Conservation (phyloP, 2,888 invertebrate genomes). For the Loripinus fragilis region DNA sequence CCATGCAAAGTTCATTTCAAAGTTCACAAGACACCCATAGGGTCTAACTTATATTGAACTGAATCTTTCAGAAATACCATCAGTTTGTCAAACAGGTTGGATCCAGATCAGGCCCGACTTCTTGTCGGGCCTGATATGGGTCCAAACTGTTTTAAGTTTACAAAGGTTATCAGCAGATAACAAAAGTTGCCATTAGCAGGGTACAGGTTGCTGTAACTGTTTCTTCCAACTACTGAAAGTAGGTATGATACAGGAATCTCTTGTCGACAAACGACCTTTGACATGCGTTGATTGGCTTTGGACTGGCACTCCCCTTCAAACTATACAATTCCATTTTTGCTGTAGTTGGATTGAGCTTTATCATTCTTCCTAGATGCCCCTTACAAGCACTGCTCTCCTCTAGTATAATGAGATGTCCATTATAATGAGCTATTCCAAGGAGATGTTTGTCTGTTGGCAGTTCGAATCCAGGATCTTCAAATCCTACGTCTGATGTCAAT, state of each 20-base stretch:
- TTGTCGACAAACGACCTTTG: slow-evolving; percentile 58
- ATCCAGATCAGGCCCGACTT: no score
- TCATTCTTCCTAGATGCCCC: slow-evolving; percentile 38
- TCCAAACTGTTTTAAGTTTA: no score
- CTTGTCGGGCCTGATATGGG: no score
- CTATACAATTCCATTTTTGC: slow-evolving; percentile 36
- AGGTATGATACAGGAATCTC: slow-evolving; percentile 64
- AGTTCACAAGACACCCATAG: no score
- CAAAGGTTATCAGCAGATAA: no score
- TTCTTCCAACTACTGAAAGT: slow-evolving; percentile 64
- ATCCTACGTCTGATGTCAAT: slow-evolving; percentile 32
- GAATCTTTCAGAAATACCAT: no score
- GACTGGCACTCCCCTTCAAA: slow-evolving; percentile 43
- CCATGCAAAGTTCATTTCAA: no score
- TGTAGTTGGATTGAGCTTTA: slow-evolving; percentile 42
- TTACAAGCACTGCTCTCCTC: slow-evolving; percentile 25
- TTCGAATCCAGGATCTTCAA: slow-evolving; percentile 45
- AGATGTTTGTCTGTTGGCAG: slow-evolving; percentile 42
- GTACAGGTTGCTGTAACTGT: no score
- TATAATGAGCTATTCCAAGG: slow-evolving; percentile 53
- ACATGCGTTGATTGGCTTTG: slow-evolving; percentile 61
- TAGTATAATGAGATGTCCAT: slow-evolving; percentile 47
- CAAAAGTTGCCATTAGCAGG: no score
- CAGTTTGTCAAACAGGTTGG: no score
- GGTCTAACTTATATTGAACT: no score